These are phyloP conservation scores for Autographa gamma DNA, from an alignment of 2,888 invertebrate species.

Conservation along the genomic window DNA sequence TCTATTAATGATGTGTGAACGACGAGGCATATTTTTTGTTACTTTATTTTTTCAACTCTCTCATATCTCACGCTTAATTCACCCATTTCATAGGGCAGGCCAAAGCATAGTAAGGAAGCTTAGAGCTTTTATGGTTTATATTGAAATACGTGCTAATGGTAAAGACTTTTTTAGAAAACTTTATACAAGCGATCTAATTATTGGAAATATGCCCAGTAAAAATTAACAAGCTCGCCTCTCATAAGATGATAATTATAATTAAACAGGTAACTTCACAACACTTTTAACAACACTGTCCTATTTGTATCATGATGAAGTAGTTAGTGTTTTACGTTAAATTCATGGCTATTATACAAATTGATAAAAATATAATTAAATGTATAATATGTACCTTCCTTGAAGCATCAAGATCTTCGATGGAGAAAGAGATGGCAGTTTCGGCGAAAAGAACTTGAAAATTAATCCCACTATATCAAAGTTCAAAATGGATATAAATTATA, in stretches of 20 bases:
- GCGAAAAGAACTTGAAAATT: background rate
- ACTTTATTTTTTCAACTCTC: background rate
- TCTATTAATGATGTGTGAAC: constrained; percentile 33
- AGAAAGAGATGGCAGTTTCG: background rate
- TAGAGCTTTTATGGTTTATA: background rate
- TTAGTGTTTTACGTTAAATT: too few relatives aligned
- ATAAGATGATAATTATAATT: background rate
- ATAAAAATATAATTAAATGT: too few relatives aligned
- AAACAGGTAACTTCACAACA: background rate
- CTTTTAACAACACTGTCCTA: background rate
- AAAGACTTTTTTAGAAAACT: background rate
- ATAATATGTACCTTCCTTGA: too few relatives aligned
- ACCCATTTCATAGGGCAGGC: background rate
- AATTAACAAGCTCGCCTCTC: constrained; percentile 1
- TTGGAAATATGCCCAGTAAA: constrained; percentile 6
- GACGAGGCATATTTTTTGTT: constrained; percentile 11
- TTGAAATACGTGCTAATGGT: background rate
- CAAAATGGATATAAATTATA: constrained; percentile 13
- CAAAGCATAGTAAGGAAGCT: background rate
- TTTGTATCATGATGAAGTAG: background rate
- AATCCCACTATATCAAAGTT: constrained; percentile 11
- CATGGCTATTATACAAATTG: too few relatives aligned
- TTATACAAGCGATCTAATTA: background rate
- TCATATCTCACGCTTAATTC: background rate
- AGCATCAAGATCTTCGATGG: too few relatives aligned